phyloP scores from a whole-genome alignment of 30 jellyfish, hydroid and myxozoan species.

The Aurelia sp. region DNA sequence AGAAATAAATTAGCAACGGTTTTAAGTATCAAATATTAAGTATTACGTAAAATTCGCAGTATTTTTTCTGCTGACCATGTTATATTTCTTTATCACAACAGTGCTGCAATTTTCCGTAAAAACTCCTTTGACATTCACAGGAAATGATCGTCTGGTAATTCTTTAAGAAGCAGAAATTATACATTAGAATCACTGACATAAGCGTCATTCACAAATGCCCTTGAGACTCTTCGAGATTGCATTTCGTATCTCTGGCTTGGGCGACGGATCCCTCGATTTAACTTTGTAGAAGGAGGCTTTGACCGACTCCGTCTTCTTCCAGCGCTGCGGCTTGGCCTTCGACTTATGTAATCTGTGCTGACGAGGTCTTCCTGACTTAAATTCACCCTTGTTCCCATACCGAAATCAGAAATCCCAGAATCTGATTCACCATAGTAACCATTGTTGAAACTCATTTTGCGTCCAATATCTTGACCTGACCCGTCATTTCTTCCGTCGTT shows the following conservation, averaged over 20 bases:
- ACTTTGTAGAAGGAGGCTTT: conserved; percentile 10
- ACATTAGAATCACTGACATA: conserved; percentile 37
- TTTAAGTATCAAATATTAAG: too few relatives aligned
- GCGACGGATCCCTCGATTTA: neutral
- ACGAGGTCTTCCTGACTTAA: neutral
- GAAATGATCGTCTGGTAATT: neutral
- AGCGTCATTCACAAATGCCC: conserved; percentile 33
- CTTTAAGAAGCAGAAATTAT: neutral
- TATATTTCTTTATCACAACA: too few relatives aligned
- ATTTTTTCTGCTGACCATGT: too few relatives aligned
- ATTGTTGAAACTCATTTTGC: neutral
- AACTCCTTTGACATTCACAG: neutral
- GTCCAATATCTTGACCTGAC: too few relatives aligned
- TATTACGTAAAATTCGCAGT: too few relatives aligned
- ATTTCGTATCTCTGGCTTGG: neutral
- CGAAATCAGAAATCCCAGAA: conserved; percentile 40
- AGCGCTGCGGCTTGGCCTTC: conserved; percentile 21
- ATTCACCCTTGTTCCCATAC: neutral
- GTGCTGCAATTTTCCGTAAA: too few relatives aligned
- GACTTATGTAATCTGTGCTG: neutral
- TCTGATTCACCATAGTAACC: conserved; percentile 29
- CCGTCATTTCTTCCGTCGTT: neutral
- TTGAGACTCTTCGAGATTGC: conserved; percentile 36
- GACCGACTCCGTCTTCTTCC: conserved; percentile 30
- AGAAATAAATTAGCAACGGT: too few relatives aligned